Conservation (phyloP, 2,888 invertebrate genomes). For the Coenonympha glycerion region DNA sequence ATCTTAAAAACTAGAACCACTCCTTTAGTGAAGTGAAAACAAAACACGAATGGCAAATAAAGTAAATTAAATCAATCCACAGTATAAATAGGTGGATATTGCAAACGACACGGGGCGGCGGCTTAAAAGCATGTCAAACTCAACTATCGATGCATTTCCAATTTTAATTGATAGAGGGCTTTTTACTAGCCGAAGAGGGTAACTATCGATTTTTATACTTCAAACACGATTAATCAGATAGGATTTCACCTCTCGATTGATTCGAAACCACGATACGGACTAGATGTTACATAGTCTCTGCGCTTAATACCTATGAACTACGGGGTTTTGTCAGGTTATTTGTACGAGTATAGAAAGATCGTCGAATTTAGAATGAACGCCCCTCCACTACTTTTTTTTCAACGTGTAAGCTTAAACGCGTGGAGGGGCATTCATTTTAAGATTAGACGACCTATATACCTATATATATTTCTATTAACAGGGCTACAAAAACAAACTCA, state of each 20-base stretch:
- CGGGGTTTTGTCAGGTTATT: no score
- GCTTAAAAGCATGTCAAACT: constrained; percentile 51
- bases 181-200: constrained; percentile 33
- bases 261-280: neutral
- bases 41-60: constrained; percentile 8
- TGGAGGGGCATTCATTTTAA: no score
- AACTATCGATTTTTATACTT: constrained; percentile 42
- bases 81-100: constrained; percentile 43
- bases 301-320: no score
- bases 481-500: no score
- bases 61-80: constrained; percentile 42
- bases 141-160: constrained; percentile 63
- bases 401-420: no score
- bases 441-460: no score
- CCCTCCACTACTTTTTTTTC: no score
- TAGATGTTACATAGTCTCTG: no score
- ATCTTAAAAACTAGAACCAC: neutral
- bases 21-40: constrained; percentile 5
- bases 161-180: constrained; percentile 62
- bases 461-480: no score
- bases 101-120: constrained; percentile 35
- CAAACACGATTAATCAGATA: constrained; percentile 47
- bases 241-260: constrained; percentile 22
- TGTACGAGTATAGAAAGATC: no score
- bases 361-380: no score